phyloP scores from a whole-genome alignment of 1,140 invertebrate species.

The Drosophila trapezifrons region DNA sequence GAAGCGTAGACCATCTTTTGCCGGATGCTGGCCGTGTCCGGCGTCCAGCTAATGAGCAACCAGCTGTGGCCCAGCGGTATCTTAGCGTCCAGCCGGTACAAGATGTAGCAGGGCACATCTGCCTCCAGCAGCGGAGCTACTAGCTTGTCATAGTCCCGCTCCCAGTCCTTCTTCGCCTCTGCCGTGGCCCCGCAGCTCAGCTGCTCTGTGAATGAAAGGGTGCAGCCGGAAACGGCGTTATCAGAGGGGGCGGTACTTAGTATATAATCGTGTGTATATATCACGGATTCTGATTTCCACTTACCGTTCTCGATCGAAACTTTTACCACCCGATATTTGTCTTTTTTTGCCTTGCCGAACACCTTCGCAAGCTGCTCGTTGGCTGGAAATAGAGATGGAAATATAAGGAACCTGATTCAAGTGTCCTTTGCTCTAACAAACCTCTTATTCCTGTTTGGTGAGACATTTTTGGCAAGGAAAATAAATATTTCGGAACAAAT shows the following conservation, averaged over 20 bases:
- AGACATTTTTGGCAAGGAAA: slow-evolving; percentile 86
- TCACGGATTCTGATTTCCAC: slow-evolving; percentile 32
- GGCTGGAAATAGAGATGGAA: slow-evolving; percentile 82
- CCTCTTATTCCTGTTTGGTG: slow-evolving; percentile 91
- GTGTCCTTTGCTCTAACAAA: neutral
- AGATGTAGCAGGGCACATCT: slow-evolving; percentile 96
- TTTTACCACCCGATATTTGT: slow-evolving; percentile 92
- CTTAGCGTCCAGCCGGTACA: slow-evolving; percentile 94
- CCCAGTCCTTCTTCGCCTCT: slow-evolving; percentile 91
- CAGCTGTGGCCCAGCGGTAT: slow-evolving; percentile 94
- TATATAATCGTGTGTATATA: slow-evolving; percentile 34
- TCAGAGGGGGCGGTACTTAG: slow-evolving; percentile 23
- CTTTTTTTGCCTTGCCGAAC: slow-evolving; percentile 92
- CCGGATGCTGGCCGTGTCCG: slow-evolving; percentile 93
- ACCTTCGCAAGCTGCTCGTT: slow-evolving; percentile 92
- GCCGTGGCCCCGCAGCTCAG: slow-evolving; percentile 88
- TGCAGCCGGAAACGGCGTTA: slow-evolving; percentile 40
- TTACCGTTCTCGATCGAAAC: slow-evolving; percentile 94
- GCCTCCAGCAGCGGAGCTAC: slow-evolving; percentile 91
- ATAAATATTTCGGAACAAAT: slow-evolving; percentile 50
- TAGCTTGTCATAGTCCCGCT: slow-evolving; percentile 94
- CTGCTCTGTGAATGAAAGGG: slow-evolving; percentile 87
- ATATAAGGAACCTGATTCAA: neutral
- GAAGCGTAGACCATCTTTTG: slow-evolving; percentile 99
- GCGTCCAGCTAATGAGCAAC: slow-evolving; percentile 97